phyloP scores from a whole-genome alignment of 2,113 vertebrate genomes.

The pig (Sus scrofa) region T2T-Sscrofa CM000830.6:119214001-119214500 shows the following conservation, averaged over 20 bases:
- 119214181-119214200: background rate
- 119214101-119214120: background rate
- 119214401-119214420: background rate
- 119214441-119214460: background rate
- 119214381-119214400: constrained; percentile 5
- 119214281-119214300: background rate
- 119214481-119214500: background rate
- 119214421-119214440: background rate
- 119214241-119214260: background rate
- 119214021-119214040: no score
- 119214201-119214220: background rate
- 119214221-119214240: background rate
- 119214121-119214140: background rate
- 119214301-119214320: background rate
- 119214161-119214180: background rate
- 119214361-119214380: background rate
- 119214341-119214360: background rate
- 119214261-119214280: background rate
- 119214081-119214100: no score
- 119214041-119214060: no score
- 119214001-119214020: no score
- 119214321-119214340: background rate
- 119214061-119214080: no score
- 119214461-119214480: background rate
- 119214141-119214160: background rate